Conservation (phyloP, 2,888 invertebrate genomes). For the Podotricha telesiphe region DNA sequence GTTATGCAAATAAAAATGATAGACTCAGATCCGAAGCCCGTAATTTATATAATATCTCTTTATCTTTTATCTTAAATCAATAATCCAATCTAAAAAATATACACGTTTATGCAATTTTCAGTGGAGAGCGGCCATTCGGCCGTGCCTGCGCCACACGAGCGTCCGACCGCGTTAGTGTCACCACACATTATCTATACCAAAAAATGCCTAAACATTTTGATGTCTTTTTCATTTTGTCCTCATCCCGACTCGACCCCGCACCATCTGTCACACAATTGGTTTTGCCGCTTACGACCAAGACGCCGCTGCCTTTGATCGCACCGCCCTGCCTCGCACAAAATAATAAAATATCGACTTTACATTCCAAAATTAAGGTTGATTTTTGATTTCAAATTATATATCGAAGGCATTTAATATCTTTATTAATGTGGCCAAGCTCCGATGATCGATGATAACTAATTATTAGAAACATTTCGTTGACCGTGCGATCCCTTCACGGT, state of each 20-base stretch:
- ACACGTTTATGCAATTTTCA: slow-evolving; percentile 41
- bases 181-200: slow-evolving; percentile 49
- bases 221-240: slow-evolving; percentile 54
- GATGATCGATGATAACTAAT: slow-evolving; percentile 81
- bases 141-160: slow-evolving; percentile 32
- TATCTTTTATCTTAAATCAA: slow-evolving; percentile 18
- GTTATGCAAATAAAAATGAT: background rate
- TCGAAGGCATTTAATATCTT: slow-evolving; percentile 77
- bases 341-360: slow-evolving; percentile 42
- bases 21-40: background rate
- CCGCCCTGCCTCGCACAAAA: slow-evolving; percentile 55
- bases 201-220: slow-evolving; percentile 63
- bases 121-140: slow-evolving; percentile 11
- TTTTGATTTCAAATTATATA: slow-evolving; percentile 40
- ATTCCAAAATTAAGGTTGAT: slow-evolving; percentile 33
- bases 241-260: slow-evolving; percentile 49
- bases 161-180: slow-evolving; percentile 40
- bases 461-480: slow-evolving; percentile 79
- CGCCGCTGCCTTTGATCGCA: slow-evolving; percentile 68
- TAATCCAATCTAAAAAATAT: slow-evolving; percentile 17
- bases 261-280: slow-evolving; percentile 72
- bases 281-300: slow-evolving; percentile 67
- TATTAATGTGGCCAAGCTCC: slow-evolving; percentile 75
- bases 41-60: background rate
- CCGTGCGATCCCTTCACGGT: slow-evolving; percentile 57